Conservation (phyloP, 2,888 invertebrate genomes). For the Apamea crenata region DNA sequence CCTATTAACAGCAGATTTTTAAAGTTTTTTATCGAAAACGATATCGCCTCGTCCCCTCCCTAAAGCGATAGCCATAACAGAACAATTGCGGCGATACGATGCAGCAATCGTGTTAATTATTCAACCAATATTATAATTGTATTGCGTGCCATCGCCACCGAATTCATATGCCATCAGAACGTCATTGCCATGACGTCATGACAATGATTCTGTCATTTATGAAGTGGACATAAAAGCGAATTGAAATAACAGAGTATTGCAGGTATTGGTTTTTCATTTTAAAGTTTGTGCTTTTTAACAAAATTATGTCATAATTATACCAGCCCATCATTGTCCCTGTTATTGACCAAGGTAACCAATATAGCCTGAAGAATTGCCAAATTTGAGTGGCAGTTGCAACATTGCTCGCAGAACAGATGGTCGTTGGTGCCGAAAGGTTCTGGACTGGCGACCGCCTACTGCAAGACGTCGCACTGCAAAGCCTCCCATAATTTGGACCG, state of each 20-base stretch:
- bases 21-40: slow-evolving; percentile 44
- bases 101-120: slow-evolving; percentile 80
- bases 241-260: slow-evolving; percentile 38
- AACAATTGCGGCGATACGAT: slow-evolving; percentile 74
- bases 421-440: too few relatives aligned
- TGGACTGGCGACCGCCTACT: too few relatives aligned
- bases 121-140: slow-evolving; percentile 76
- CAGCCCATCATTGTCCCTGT: too few relatives aligned
- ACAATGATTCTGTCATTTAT: slow-evolving; percentile 60
- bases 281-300: neutral
- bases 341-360: too few relatives aligned
- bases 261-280: slow-evolving; percentile 36
- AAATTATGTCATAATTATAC: neutral
- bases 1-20: neutral
- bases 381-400: too few relatives aligned
- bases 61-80: slow-evolving; percentile 64
- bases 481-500: too few relatives aligned
- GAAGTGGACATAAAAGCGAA: slow-evolving; percentile 56
- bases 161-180: slow-evolving; percentile 56
- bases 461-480: too few relatives aligned
- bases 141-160: slow-evolving; percentile 44
- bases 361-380: too few relatives aligned
- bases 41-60: slow-evolving; percentile 55
- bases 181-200: slow-evolving; percentile 37
- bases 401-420: too few relatives aligned